Base-by-base conservation (phyloP, 2,797 vertebrate species). In the Lutra lutra region DNA sequence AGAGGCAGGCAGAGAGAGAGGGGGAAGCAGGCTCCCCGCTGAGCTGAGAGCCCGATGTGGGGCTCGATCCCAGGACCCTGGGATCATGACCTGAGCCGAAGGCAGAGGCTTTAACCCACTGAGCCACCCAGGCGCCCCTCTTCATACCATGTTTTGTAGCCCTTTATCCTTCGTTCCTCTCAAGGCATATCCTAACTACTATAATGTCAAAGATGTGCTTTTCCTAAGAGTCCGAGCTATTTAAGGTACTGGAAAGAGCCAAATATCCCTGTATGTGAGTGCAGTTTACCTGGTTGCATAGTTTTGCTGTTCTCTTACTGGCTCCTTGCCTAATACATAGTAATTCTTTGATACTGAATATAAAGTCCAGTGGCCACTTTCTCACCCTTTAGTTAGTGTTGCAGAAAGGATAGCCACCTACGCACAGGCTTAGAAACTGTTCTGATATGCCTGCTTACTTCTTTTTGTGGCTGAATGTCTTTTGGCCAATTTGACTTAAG, bases 291-390 rank as follows among this genome's bases (percentile, higher is more conserved):
- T 91, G 72, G 35, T 89, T 72, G 38, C 21, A 56, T 40, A 79
- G 60, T 64, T 93, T 90, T 94, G 38, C 43, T 95, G 14, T 94
- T 86, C 66, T 95, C 46, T 86, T 80, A 72, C 60, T 73, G 90
- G 27, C 54, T 79, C 46, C 62, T 89, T 77, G 64, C 43, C 86
- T 60, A 73, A 91, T 82, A 70, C 35, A 80, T 73, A 66, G 43
- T 38, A 92, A 82, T 68, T 82, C 48, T 86, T 91, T 82, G 25
- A 68, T 79, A 68, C n/a, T 72, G 82, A 83, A 68, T 87, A 46
- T 91, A 70, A 92, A 80, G 29, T 82, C 27, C 40, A 84, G 2
- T 91, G 77, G 40, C 60, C 60, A 51, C 58, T 66, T 92, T 91
- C 60, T 95, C 14, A 48, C 25, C 64, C 25, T 91, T 90, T 18